A percentile compares a stretch with the other conserved stretches of the same genome.
phyloP scores from a whole-genome alignment of 2,113 vertebrate genomes.

The Probosciger aterrimus region DNA sequence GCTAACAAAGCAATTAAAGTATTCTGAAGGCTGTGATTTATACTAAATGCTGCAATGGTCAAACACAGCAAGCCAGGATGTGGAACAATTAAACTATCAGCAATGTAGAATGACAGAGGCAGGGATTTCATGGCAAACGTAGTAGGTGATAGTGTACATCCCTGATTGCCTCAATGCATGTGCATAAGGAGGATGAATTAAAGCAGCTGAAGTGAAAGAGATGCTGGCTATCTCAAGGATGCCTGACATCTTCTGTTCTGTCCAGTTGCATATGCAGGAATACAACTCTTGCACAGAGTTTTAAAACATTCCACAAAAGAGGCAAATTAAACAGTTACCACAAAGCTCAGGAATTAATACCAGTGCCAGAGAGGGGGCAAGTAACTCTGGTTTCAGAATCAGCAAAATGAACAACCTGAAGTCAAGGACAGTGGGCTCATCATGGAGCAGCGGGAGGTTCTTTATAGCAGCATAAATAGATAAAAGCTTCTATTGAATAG shows the following conservation, averaged over 20 bases:
- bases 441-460: not conserved
- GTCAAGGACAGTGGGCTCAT: not conserved
- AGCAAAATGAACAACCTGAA: not conserved
- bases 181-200: not conserved
- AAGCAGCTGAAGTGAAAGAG: not conserved
- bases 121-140: not conserved
- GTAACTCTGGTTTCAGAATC: not conserved
- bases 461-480: not conserved
- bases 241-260: not conserved
- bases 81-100: not conserved
- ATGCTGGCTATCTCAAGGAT: not conserved
- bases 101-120: not conserved
- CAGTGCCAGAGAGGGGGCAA: not conserved
- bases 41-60: not conserved
- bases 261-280: not conserved
- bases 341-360: not conserved
- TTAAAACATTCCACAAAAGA: not conserved
- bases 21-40: not conserved
- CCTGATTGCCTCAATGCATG: not conserved
- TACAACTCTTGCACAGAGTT: not conserved
- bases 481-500: not conserved
- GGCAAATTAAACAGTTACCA: not conserved
- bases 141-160: not conserved
- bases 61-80: not conserved
- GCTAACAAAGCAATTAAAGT: not conserved